Conservation (phyloP, 2,888 invertebrate genomes). For the Acronicta psi region DNA sequence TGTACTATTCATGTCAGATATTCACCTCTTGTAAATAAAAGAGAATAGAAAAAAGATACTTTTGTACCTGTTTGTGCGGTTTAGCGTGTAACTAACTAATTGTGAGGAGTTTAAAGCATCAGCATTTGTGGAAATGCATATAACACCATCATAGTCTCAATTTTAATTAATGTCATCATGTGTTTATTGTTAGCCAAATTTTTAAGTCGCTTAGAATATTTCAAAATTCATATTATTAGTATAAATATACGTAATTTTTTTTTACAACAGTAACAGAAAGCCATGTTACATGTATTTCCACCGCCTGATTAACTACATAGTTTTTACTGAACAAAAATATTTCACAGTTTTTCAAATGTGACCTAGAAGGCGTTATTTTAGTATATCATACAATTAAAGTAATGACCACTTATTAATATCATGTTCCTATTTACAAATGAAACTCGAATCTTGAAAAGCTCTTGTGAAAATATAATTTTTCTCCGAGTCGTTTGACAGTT, state of each 20-base stretch:
- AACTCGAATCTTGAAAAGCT: conserved; percentile 9
- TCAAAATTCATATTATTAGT: background rate
- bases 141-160: conserved; percentile 16
- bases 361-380: conserved; percentile 53
- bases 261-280: background rate
- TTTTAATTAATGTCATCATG: background rate
- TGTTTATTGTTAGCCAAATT: background rate
- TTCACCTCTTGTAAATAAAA: conserved; percentile 80
- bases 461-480: conserved; percentile 7
- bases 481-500: conserved; percentile 2
- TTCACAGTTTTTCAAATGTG: conserved; percentile 57
- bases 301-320: conserved; percentile 53
- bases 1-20: conserved; percentile 60
- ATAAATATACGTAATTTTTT: no score
- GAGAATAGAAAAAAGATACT: conserved; percentile 74
- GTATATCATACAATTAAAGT: conserved; percentile 52
- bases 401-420: conserved; percentile 40
- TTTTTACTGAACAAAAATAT: conserved; percentile 62
- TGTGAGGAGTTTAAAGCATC: conserved; percentile 52
- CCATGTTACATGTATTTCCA: conserved; percentile 46
- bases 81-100: conserved; percentile 69
- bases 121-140: conserved; percentile 44
- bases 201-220: background rate
- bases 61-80: conserved; percentile 84
- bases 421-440: conserved; percentile 45